A percentile compares a stretch with the other conserved stretches of the same genome.
Evolutionary conservation across 2,888 invertebrate species (phyloP).

Genomic region (Allophyes oxyacanthae): DNA sequence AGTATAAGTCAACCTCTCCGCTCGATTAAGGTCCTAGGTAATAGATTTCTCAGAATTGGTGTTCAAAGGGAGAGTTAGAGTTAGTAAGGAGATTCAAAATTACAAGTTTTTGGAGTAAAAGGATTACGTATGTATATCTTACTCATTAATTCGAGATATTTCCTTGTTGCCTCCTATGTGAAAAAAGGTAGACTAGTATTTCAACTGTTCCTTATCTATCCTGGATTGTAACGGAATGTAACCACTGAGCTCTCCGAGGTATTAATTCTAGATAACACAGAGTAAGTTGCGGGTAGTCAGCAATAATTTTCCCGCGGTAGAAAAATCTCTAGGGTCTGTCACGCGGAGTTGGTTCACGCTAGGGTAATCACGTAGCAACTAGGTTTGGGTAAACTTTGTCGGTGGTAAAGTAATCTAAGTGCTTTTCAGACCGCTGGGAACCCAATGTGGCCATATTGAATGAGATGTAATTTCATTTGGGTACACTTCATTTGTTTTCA

Average conservation of each 20-base stretch:
- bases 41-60: no score
- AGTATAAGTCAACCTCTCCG: no score
- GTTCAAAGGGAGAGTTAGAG: no score
- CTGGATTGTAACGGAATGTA: background rate
- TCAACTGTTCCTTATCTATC: no score
- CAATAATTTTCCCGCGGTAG: slow-evolving; percentile 49
- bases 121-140: no score
- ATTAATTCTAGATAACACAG: slow-evolving; percentile 44
- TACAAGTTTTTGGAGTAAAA: no score
- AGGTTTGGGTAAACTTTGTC: slow-evolving; percentile 61
- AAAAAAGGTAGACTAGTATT: no score
- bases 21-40: no score
- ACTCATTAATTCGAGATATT: no score
- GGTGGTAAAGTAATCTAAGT: slow-evolving; percentile 57
- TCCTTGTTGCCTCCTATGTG: no score
- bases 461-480: slow-evolving; percentile 43
- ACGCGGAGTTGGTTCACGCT: slow-evolving; percentile 49
- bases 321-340: slow-evolving; percentile 59
- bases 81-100: no score
- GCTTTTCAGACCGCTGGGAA: slow-evolving; percentile 51
- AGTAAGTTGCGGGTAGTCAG: slow-evolving; percentile 42
- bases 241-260: slow-evolving; percentile 1
- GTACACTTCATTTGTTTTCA: slow-evolving; percentile 17
- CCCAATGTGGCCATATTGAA: slow-evolving; percentile 29
- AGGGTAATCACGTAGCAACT: slow-evolving; percentile 56